Evolutionary conservation across 2,797 vertebrate species (phyloP), one percentile per base, ranked within the genome.

Genomic region (Cynopterus sphinx): DNA sequence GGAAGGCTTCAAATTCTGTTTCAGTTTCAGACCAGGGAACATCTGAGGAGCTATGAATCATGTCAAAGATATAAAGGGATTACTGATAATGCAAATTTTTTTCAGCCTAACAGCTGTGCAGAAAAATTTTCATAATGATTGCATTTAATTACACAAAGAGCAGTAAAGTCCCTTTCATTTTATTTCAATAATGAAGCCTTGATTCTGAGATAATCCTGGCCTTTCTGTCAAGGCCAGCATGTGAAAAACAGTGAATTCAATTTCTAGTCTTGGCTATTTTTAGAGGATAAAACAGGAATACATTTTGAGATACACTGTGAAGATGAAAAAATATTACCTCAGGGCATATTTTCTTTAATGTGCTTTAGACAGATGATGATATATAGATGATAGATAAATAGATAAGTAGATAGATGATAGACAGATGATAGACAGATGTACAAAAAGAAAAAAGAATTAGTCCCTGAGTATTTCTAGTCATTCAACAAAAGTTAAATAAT

Each of bases 121-220:
- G 49, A 96, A 94, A 97, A 97, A 96, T 96, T 96, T 98, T 97
- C 97, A 96, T 97, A 95, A 98, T 96, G 97, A 96, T 97, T 97
- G 83, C 92, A 97, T 98, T 98, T 98, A 98, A 98, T 98, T 98
- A 98, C 87, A 97, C 94, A 97, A 98, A 98, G 93, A 98, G 96
- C 13, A 26, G 91, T 92, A 97, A 97, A 98, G 85, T 79, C 96
- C 96, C 97, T 97, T 96, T 97, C 95, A 79, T 91, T 98, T 98
- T 96, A 85, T 98, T 97, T 98, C 97, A 97, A 36, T 98, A 98
- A 98, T 95, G 92, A 97, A 98, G 96, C 94, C 96, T 96, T 98
- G 95, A 98, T 98, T 98, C 95, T 96, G 84, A 96, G 94, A 98
- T 97, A 98, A 98, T 98, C 97, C 96, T 97, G 94, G 78, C 33